Evolutionary conservation across 2,797 vertebrate genomes (phyloP), one percentile per base, ranked within the genome.

Genomic region (Trematomus bernacchii): DNA sequence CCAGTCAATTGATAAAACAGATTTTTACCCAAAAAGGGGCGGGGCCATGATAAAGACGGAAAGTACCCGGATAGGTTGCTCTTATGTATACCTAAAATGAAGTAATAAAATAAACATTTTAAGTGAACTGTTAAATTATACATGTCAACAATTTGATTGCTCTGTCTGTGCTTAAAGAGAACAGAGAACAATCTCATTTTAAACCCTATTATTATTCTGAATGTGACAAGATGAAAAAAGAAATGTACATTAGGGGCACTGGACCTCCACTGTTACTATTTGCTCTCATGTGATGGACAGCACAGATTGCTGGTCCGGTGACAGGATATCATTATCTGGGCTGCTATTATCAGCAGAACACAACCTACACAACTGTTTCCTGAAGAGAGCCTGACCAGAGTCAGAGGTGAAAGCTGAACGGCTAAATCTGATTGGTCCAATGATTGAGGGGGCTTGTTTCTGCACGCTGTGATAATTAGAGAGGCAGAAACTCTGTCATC

Each of bases 321-420:
- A 64, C 68, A 84, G 77, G 71, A 76, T 62, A 58, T 71, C 27
- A 59, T 79, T 75, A 86, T 72, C 72, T 80, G 13, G 3, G 33
- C 7, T 33, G 8, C 23, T 84, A 37, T 81, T 84, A 87, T 86
- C 83, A 81, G 71, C 3, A 66, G 21, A 62, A 53, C 46, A 66
- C 64, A 76, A 84, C 77, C 74, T 79, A 19, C 50, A 80, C 30
- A 79, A 79, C 58, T 14, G 37, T 71, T 89, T 82, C 60, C 68
- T 75, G 48, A 69, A 72, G 71, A 44, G 43, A 55, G 64, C 13
- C 53, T 69, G 78, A 87, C 79, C 47, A 76, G 66, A 79, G 68
- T 18, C 30, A 72, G 62, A 60, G 66, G 75, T 75, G 77, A 86
- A 74, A 73, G 66, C 66, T 69, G n/a, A 63, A 77, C 65, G 70